Percentiles rank a stretch among this genome's conserved stretches.
These are phyloP conservation scores for Isotomurus palustris DNA, from an alignment of 2,888 invertebrate genomes.

Conservation along the genomic window DNA sequence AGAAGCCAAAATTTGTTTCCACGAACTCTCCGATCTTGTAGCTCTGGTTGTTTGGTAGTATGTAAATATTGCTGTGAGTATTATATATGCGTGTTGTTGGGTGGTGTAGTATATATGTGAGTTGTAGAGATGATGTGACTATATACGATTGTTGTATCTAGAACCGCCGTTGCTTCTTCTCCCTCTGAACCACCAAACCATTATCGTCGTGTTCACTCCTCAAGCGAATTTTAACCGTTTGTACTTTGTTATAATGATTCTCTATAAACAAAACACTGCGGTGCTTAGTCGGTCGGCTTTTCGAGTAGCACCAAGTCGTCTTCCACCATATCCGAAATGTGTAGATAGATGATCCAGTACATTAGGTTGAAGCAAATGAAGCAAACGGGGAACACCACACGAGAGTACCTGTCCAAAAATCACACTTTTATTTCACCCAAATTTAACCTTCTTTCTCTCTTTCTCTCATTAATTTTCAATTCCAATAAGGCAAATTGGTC, in stretches of 20 bases:
- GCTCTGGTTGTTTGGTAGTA: not conserved
- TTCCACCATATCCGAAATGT: slow-evolving; percentile 92
- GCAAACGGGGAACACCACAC: slow-evolving; percentile 96
- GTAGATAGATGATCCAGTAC: slow-evolving; percentile 96
- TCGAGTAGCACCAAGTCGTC: slow-evolving; percentile 82
- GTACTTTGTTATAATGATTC: slow-evolving; percentile 3
- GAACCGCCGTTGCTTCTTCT: not conserved
- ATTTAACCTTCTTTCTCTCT: not conserved
- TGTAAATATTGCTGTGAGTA: slow-evolving; percentile 35
- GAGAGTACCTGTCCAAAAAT: slow-evolving; percentile 63
- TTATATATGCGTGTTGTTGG: slow-evolving; percentile 24
- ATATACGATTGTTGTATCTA: not conserved
- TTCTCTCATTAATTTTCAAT: not conserved
- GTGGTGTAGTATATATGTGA: not conserved
- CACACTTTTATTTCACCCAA: too few relatives aligned
- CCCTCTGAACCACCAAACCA: not conserved
- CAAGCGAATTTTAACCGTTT: slow-evolving; percentile 3
- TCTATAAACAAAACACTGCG: slow-evolving; percentile 8
- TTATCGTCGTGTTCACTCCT: not conserved
- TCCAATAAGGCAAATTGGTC: not conserved
- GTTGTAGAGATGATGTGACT: too few relatives aligned
- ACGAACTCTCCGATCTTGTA: not conserved
- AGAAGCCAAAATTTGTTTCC: not conserved
- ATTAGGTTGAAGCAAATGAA: slow-evolving; percentile 98
- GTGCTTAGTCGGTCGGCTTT: slow-evolving; percentile 49